Conservation (phyloP, 2,888 invertebrate species). For the Tortricodes alternella region DNA sequence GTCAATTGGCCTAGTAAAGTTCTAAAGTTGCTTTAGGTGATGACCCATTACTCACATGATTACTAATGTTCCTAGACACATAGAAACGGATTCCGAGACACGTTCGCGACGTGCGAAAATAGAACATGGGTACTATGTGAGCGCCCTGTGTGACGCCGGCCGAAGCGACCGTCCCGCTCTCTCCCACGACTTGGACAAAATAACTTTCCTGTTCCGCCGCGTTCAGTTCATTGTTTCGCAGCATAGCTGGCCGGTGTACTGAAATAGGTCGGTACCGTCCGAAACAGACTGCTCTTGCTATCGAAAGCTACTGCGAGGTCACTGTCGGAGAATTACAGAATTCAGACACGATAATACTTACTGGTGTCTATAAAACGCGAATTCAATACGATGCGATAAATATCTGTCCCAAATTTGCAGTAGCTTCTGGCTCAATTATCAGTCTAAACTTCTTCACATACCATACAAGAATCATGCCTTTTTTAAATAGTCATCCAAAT, state of each 20-base stretch:
- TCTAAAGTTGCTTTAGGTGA: constrained; percentile 42
- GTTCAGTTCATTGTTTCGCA: constrained; percentile 78
- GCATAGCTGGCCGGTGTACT: constrained; percentile 72
- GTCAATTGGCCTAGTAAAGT: constrained; percentile 33
- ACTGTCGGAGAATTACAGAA: constrained; percentile 65
- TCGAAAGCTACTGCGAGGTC: constrained; percentile 77
- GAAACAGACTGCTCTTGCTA: constrained; percentile 75
- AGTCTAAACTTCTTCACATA: background rate
- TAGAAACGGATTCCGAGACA: constrained; percentile 82
- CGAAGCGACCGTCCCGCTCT: constrained; percentile 64
- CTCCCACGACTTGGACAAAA: constrained; percentile 56
- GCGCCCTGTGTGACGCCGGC: constrained; percentile 74
- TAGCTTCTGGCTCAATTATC: too few species aligned
- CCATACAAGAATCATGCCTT: background rate
- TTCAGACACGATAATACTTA: constrained; percentile 39
- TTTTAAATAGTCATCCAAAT: background rate
- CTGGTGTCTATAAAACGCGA: constrained; percentile 20
- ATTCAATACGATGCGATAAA: background rate
- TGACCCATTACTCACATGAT: constrained; percentile 79
- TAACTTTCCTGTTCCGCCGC: constrained; percentile 69
- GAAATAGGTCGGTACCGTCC: constrained; percentile 80
- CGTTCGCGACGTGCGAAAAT: constrained; percentile 80
- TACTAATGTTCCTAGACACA: constrained; percentile 78
- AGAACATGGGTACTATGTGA: constrained; percentile 77
- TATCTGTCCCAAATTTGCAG: constrained; percentile 38